phyloP scores from a whole-genome alignment of 2,888 invertebrate species.

The Ceramica pisi region DNA sequence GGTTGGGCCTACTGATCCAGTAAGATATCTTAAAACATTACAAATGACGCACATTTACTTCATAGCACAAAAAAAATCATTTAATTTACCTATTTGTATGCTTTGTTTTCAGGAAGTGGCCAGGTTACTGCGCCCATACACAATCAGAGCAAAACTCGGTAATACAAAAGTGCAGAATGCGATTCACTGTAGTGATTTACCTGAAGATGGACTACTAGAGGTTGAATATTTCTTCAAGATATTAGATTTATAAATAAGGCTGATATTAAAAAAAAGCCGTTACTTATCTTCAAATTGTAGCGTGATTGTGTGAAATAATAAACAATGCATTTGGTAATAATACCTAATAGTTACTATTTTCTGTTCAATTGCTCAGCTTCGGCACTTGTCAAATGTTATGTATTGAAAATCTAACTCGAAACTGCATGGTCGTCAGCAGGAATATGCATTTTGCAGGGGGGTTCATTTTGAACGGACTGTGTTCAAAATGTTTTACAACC shows the following conservation, averaged over 20 bases:
- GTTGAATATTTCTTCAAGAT: constrained; percentile 95
- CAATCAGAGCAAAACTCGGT: constrained; percentile 96
- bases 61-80: too few relatives aligned
- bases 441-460: not conserved
- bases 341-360: constrained; percentile 1
- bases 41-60: not conserved
- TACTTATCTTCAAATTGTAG: constrained; percentile 56
- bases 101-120: constrained; percentile 94
- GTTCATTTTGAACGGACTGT: not conserved
- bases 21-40: constrained; percentile 80
- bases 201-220: constrained; percentile 96
- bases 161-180: constrained; percentile 96
- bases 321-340: constrained; percentile 14
- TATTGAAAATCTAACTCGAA: not conserved
- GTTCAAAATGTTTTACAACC: not conserved
- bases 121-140: constrained; percentile 95
- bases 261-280: constrained; percentile 49
- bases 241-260: constrained; percentile 83
- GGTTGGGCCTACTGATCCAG: constrained; percentile 97
- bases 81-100: too few relatives aligned
- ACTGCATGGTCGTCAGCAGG: not conserved
- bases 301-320: constrained; percentile 43
- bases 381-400: constrained; percentile 6
- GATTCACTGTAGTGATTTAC: constrained; percentile 97
- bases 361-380: constrained; percentile 9